phyloP scores from a whole-genome alignment of 53 echinoderm and acorn worm genomes.

The Paelopatides confundens region DNA sequence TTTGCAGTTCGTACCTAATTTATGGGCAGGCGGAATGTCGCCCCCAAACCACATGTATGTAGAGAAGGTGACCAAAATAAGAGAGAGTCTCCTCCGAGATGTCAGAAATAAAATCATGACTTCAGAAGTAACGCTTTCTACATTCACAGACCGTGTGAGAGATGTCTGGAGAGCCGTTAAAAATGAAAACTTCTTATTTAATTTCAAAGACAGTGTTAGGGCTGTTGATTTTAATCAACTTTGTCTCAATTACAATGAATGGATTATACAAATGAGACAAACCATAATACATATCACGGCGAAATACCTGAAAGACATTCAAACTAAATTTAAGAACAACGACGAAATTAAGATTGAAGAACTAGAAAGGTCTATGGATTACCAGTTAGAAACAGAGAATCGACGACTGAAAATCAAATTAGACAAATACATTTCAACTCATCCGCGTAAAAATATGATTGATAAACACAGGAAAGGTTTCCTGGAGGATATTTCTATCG shows the following conservation, averaged over 20 bases:
- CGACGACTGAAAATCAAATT: not conserved
- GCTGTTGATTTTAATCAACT: slow-evolving; percentile 21
- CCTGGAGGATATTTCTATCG: not conserved
- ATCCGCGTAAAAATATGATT: not conserved
- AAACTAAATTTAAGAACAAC: no score
- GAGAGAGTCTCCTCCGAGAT: not conserved
- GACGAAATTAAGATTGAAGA: no score
- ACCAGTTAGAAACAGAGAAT: no score
- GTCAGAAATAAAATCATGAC: no score
- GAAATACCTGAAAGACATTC: no score
- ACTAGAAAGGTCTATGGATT: no score
- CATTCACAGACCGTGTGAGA: slow-evolving; percentile 15
- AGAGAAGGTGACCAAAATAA: not conserved
- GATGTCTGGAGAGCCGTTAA: slow-evolving; percentile 22
- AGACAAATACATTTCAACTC: not conserved
- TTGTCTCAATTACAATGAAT: slow-evolving; percentile 16
- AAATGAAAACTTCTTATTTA: slow-evolving; percentile 5
- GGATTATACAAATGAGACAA: slow-evolving; percentile 28
- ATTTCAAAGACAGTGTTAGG: slow-evolving; percentile 26
- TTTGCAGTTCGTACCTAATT: not conserved
- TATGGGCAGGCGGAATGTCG: slow-evolving; percentile 22
- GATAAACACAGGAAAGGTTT: not conserved
- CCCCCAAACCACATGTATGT: slow-evolving; percentile 24
- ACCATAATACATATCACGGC: no score
- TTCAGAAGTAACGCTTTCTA: slow-evolving; percentile 2